Base-by-base conservation (phyloP, 1,140 invertebrate species). In the Eulimnadia texana region DNA sequence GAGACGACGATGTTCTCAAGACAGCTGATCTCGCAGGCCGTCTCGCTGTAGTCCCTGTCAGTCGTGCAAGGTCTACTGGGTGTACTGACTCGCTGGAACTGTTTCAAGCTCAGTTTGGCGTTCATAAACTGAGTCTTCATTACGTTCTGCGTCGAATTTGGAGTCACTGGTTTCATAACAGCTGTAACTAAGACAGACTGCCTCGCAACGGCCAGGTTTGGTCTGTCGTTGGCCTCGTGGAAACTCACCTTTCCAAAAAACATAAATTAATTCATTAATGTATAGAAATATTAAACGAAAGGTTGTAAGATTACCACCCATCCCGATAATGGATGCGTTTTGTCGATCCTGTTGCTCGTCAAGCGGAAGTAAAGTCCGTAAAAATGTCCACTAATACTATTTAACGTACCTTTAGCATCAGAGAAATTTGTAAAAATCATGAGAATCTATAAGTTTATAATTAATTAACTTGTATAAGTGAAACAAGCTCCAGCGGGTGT, bases 331-430 rank as follows among this genome's bases (percentile, higher is more conserved):
- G 23, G n/a, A 9, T 3, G 22, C 27, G 22, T 13, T 16, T 57
- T 20, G 28, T 57, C 19, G 9, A 57, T 27, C 19, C 33, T 1
- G 55, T 33, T 29, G 27, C 27, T 33, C 24, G 22, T 33, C 2
- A 57, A 27, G 9, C 55, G 55, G 25, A 20, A 16, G 28, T 57
- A 57, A 3, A 57, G 19, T 27, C 55, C 55, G 55, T 57, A 27
- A 19, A 57, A 57, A 57, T 57, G 55, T 23, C 55, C 55, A 27
- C 27, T 57, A 22, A 57, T 27, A 20, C 27, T 57, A 20, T 25
- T 29, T 10, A n/a, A 16, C 20, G 27, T 25, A 33, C 55, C 55
- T 57, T 1, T 2, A 11, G 16, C 25, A 23, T 29, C 29, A 16
- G 1, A 3, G 1, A 51, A 22, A 51, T 6, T 9, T 51, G n/a